Evolutionary conservation across 2,888 invertebrate species (phyloP).

Genomic region (Lypha dubia): DNA sequence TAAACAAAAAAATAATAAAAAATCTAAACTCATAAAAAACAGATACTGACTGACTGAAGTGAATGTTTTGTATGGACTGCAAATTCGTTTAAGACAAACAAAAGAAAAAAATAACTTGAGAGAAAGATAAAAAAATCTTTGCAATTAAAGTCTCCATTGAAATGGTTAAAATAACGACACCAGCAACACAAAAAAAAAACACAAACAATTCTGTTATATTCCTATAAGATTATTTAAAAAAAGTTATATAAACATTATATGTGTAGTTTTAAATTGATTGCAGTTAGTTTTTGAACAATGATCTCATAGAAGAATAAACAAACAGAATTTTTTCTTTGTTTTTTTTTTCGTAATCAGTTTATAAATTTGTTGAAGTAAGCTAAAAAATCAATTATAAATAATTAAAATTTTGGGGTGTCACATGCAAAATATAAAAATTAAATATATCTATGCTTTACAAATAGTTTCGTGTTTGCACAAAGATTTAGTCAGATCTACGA

Average conservation of each 20-base stretch:
- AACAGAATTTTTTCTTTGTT: constrained; percentile 18
- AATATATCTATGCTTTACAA: neutral
- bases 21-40: constrained; percentile 44
- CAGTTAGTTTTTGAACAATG: constrained; percentile 53
- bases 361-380: constrained; percentile 2
- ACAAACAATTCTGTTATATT: constrained; percentile 27
- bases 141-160: constrained; percentile 47
- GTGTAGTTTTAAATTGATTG: constrained; percentile 55
- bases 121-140: constrained; percentile 26
- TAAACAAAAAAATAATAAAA: constrained; percentile 32
- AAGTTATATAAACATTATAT: constrained; percentile 32
- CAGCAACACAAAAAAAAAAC: neutral
- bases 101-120: neutral
- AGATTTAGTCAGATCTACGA: too few relatives aligned
- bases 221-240: constrained; percentile 5
- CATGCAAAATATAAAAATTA: neutral
- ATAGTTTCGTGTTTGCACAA: too few relatives aligned
- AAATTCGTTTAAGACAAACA: constrained; percentile 54
- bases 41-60: constrained; percentile 7
- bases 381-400: neutral
- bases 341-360: neutral
- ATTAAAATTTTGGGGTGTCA: neutral
- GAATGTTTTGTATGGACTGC: constrained; percentile 56
- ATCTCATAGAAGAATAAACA: constrained; percentile 56
- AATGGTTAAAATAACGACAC: constrained; percentile 58